Base-by-base conservation (phyloP, 1,140 invertebrate species). In the Metaphire vulgaris region DNA sequence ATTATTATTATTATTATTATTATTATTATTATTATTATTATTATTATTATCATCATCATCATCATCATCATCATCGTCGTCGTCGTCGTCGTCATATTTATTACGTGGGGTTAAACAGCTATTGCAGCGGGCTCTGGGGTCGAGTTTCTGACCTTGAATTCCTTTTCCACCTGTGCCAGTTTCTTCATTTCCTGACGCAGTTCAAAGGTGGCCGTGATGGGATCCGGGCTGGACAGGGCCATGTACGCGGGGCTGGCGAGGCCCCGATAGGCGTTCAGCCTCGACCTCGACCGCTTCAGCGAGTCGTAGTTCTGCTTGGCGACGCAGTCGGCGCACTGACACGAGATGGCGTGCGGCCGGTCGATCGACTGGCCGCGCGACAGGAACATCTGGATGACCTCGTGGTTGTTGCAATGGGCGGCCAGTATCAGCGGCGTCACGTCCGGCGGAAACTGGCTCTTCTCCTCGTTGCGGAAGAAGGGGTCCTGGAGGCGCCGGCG, bases 301-400 rank as follows among this genome's bases (percentile, higher is more conserved):
- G 79, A 80, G 69, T 80, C 79, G 66, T 80, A 80, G 33, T 80
- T 77, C 74, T 80, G 79, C 71, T 78, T 78, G 16, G 75, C 74
- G n/a, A 79, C 78, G 69, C 79, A 79, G 72, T 79, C 74, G 1
- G 74, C 32, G 41, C 74, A 78, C 29, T 78, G 74, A 34, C 77
- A 78, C 14, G 67, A 76, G 32, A 78, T 76, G 1, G 74, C 74
- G 32, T 78, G 77, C 0, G 77, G 77, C 31, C 65, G 32, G 15
- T 76, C 74, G 30, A 78, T 78, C 31, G 75, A 75, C 16, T 80
- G 75, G 30, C 93, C 93, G 66, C 94, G 89, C 88, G 98, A 95
- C 78, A 98, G 87, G 15, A 98, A 89, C 79, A 98, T 94, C 89
- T 99, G 98, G 83, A 98, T 97, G 80, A 98, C 97, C 88, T 99